Evolutionary conservation across 2,888 invertebrate species (phyloP).

Genomic region (Brachyopa scutellaris): DNA sequence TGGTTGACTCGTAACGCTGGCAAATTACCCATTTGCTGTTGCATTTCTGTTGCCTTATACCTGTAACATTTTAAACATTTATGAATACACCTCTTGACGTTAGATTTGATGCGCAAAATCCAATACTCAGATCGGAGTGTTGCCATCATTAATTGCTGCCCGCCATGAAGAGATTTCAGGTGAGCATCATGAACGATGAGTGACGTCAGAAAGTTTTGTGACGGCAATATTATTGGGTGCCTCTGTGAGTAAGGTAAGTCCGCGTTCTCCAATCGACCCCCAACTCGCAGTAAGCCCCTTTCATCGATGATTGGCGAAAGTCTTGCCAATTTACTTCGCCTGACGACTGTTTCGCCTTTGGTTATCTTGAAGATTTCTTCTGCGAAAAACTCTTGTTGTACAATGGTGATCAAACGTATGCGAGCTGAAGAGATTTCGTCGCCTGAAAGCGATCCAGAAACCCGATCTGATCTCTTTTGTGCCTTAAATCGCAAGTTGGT

Average conservation of each 20-base stretch:
- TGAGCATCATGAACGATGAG: conserved; percentile 24
- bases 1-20: conserved; percentile 4
- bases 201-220: not conserved
- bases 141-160: conserved; percentile 29
- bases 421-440: not conserved
- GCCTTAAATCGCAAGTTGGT: conserved; percentile 4
- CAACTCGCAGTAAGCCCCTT: conserved; percentile 29
- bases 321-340: conserved; percentile 8
- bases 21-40: conserved; percentile 33
- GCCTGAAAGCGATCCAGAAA: not conserved
- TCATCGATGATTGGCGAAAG: conserved; percentile 50
- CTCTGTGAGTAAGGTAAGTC: conserved; percentile 14
- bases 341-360: not conserved
- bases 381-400: too few relatives aligned
- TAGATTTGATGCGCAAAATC: conserved; percentile 16
- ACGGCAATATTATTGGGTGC: conserved; percentile 35
- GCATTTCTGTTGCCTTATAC: conserved; percentile 4
- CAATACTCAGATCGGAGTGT: conserved; percentile 3
- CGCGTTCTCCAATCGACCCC: conserved; percentile 58
- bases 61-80: conserved; percentile 35
- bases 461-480: not conserved
- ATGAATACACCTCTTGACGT: not conserved
- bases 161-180: conserved; percentile 29
- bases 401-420: too few relatives aligned
- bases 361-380: not conserved